These are phyloP conservation scores for Rostratula benghalensis DNA, from an alignment of 2,113 vertebrate genomes.

Conservation along the genomic window DNA sequence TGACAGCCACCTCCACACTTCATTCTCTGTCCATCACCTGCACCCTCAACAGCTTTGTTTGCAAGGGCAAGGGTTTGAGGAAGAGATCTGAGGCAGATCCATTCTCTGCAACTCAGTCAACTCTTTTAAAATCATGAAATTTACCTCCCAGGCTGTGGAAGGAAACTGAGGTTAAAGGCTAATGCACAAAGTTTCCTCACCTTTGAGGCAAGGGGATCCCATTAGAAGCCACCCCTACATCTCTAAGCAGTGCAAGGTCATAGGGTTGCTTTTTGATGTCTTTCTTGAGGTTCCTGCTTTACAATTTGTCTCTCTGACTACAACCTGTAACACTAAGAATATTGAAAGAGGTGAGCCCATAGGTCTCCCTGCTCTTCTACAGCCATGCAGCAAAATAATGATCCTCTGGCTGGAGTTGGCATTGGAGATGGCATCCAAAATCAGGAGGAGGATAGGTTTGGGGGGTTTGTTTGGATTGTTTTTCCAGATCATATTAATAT, in stretches of 20 bases:
- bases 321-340: not conserved
- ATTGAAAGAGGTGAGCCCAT: not conserved
- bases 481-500: not conserved
- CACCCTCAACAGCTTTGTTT: not conserved
- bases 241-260: not conserved
- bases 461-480: not conserved
- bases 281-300: not conserved
- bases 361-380: not conserved
- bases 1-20: not conserved
- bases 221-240: not conserved
- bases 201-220: not conserved
- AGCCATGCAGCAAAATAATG: rapidly evolving
- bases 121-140: not conserved
- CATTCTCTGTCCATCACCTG: not conserved
- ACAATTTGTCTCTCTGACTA: not conserved
- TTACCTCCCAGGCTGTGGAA: not conserved
- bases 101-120: not conserved
- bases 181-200: not conserved
- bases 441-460: not conserved
- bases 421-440: not conserved
- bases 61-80: not conserved
- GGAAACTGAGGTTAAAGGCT: not conserved
- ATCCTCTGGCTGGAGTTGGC: not conserved
- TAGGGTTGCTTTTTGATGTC: not conserved
- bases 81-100: not conserved